These are phyloP conservation scores for Aphodius sticticus DNA, from an alignment of 2,888 invertebrate species.

Conservation along the genomic window DNA sequence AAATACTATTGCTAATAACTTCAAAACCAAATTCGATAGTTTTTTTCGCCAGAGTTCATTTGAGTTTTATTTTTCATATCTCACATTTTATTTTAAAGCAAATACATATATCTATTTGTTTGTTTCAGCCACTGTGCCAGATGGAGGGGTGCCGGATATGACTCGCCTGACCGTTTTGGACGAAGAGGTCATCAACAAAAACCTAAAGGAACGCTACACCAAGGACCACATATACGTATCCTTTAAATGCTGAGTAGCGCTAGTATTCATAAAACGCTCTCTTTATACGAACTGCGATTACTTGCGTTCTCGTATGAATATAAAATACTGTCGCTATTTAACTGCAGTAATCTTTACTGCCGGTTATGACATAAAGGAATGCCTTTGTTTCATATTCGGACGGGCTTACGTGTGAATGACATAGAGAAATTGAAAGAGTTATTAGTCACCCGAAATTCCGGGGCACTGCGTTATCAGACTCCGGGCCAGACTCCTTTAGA, in stretches of 20 bases:
- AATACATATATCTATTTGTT: background rate
- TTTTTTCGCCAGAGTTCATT: too few species aligned
- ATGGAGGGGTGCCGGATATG: slow-evolving; percentile 90
- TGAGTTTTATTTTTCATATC: too few species aligned
- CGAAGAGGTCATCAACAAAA: slow-evolving; percentile 87
- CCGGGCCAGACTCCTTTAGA: background rate
- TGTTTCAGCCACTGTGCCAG: slow-evolving; percentile 57
- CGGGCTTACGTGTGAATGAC: background rate
- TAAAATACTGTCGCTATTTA: background rate
- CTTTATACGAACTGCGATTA: background rate
- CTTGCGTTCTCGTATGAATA: background rate
- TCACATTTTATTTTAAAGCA: too few species aligned
- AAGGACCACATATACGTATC: slow-evolving; percentile 91
- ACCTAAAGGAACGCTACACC: slow-evolving; percentile 82
- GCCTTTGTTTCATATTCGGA: background rate
- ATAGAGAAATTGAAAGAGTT: background rate
- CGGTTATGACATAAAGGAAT: background rate
- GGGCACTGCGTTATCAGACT: slow-evolving; percentile 4
- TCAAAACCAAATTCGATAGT: too few species aligned
- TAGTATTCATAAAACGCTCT: slow-evolving; percentile 1
- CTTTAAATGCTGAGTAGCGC: slow-evolving; percentile 62
- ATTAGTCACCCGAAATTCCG: slow-evolving; percentile 4
- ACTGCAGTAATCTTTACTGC: background rate
- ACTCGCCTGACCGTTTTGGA: slow-evolving; percentile 90
- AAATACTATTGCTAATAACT: too few species aligned